Evolutionary conservation across 2,888 invertebrate species (phyloP).

Genomic region (Clitarchus hookeri): DNA sequence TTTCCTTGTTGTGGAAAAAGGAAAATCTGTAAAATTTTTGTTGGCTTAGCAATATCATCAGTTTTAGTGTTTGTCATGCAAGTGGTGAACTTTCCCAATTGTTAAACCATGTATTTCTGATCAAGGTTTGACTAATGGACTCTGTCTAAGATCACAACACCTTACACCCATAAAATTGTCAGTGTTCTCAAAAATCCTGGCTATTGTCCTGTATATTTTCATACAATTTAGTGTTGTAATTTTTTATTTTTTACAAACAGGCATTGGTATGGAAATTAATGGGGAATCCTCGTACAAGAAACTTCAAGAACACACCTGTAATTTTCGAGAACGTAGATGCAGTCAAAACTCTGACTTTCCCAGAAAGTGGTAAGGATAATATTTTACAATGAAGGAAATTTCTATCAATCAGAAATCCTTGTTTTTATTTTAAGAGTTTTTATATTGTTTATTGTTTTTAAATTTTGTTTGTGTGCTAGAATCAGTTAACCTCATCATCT

Average conservation of each 20-base stretch:
- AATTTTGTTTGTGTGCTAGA: slow-evolving; percentile 34
- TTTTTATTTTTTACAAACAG: slow-evolving; percentile 29
- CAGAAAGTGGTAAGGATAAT: slow-evolving; percentile 31
- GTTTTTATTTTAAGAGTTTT: slow-evolving; percentile 10
- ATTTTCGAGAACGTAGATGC: slow-evolving; percentile 61
- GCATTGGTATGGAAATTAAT: slow-evolving; percentile 60
- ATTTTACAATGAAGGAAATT: not conserved
- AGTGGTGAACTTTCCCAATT: too few relatives aligned
- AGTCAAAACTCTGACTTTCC: slow-evolving; percentile 43
- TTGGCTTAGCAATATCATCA: too few relatives aligned
- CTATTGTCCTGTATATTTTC: not conserved
- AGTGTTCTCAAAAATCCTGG: not conserved
- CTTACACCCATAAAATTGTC: not conserved
- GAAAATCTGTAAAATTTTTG: too few relatives aligned
- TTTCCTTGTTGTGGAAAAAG: too few relatives aligned
- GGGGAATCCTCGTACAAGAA: slow-evolving; percentile 53
- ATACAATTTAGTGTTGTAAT: not conserved
- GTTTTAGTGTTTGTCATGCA: too few relatives aligned
- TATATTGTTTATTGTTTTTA: not conserved
- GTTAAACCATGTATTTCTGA: not conserved
- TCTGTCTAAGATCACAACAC: not conserved
- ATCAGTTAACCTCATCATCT: slow-evolving; percentile 52
- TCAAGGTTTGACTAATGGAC: not conserved
- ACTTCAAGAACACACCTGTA: slow-evolving; percentile 58
- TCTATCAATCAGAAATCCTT: not conserved